These are phyloP conservation scores for Mimas tiliae DNA, from an alignment of 2,888 invertebrate species.

Conservation along the genomic window DNA sequence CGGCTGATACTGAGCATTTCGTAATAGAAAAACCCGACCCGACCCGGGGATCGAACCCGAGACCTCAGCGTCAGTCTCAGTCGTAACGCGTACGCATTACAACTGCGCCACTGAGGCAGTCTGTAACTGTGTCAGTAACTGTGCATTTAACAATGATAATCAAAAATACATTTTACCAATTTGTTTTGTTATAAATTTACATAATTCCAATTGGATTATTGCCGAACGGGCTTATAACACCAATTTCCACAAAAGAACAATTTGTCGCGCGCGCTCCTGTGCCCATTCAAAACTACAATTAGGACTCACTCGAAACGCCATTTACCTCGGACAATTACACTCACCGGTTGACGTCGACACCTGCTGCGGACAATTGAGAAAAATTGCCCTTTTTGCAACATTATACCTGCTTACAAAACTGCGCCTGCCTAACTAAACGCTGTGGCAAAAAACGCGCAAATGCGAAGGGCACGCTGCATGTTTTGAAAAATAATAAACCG, in stretches of 20 bases:
- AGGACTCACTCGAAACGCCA: conserved; percentile 4
- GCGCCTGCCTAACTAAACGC: neutral
- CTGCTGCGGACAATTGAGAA: conserved; percentile 12
- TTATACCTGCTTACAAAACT: conserved; percentile 20
- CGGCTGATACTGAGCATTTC: too few relatives aligned
- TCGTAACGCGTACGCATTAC: too few relatives aligned
- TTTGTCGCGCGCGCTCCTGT: conserved; percentile 7
- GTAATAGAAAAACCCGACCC: too few relatives aligned
- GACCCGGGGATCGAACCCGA: too few relatives aligned
- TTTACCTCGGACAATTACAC: conserved; percentile 11
- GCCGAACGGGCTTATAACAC: conserved; percentile 40
- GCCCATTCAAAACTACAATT: conserved; percentile 1
- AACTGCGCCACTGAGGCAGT: too few relatives aligned
- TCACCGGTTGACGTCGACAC: conserved; percentile 16
- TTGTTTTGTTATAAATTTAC: neutral
- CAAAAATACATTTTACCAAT: neutral
- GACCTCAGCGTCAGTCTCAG: too few relatives aligned
- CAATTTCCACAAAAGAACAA: conserved; percentile 13
- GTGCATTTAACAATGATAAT: too few relatives aligned
- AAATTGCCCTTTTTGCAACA: conserved; percentile 15
- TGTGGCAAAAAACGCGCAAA: neutral
- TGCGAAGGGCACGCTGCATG: too few relatives aligned
- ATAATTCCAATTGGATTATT: conserved; percentile 35
- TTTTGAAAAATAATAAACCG: neutral
- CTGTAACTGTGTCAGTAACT: too few relatives aligned